Evolutionary conservation across 2,113 vertebrate species (phyloP), one percentile per base, ranked within the genome.

Genomic region (Alaudala cheleensis): DNA sequence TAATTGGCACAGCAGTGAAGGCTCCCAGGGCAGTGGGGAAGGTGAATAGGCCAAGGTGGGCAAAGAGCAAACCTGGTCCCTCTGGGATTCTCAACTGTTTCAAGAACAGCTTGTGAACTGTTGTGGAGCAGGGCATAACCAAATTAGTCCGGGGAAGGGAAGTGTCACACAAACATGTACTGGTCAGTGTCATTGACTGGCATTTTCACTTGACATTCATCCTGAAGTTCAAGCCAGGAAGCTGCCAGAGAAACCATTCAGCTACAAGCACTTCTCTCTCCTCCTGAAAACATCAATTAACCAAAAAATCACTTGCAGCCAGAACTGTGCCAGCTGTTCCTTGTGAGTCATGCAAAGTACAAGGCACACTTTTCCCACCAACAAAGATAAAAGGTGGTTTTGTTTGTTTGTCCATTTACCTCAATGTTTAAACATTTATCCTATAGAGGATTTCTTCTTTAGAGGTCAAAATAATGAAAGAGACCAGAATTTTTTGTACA

Each of bases 11-110:
- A 2, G 57, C 72, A 88, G 71, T 3, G 2, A 86, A 54, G 6
- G 15, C 29, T 86, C 87, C 64, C 2, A 3, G 21, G 49, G 53
- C 42, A 1, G 24, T n/a, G 66, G 12, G 34, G 78, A 87, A 91
- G 77, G 66, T 89, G 95, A 95, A 92, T 31, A 93, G 71, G 91
- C 65, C 74, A 61, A 87, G 73, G 37, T 77, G 65, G 80, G 56
- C 79, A 92, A 54, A 86, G 58, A 69, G 81, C 23, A 93, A 72
- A 86, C 5, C 49, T 82, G 26, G 57, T 88, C 66, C 81, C 65
- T 92, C 65, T 81, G 77, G 65, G 62, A 92, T 65, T 25, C 39
- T 49, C 58, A 56, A 12, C 67, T 88, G 14, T 72, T 88, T 93
- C 82, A 91, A 58, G 71, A 95, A 71, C 53, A 93, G 44, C 47